phyloP scores from a whole-genome alignment of 2,888 invertebrate genomes.

The Synanthedon vespiformis region DNA sequence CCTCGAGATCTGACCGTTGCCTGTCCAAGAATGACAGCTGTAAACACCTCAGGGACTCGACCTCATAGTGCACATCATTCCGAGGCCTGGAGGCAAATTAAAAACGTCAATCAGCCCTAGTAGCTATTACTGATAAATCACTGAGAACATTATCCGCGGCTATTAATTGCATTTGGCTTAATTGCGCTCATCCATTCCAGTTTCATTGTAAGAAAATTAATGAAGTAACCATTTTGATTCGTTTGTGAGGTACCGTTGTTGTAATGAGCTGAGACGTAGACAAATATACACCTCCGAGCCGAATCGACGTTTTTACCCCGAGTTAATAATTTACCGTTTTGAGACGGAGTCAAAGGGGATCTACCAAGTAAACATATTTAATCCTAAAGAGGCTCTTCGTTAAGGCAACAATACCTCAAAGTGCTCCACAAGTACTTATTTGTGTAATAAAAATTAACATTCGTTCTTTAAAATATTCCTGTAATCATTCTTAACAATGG shows the following conservation, averaged over 20 bases:
- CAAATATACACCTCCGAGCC: not conserved
- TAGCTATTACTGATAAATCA: slow-evolving; percentile 58
- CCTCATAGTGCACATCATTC: slow-evolving; percentile 13
- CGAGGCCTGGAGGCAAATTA: slow-evolving; percentile 34
- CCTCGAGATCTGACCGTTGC: slow-evolving; percentile 23
- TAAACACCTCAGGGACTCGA: slow-evolving; percentile 20
- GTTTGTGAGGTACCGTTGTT: not conserved
- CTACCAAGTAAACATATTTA: not conserved
- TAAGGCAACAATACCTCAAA: slow-evolving; percentile 31
- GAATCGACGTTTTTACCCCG: not conserved
- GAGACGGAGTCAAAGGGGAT: not conserved
- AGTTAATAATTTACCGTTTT: not conserved
- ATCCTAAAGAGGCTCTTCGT: slow-evolving; percentile 20
- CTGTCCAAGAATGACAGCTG: slow-evolving; percentile 27
- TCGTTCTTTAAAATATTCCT: slow-evolving; percentile 55
- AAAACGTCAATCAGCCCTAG: slow-evolving; percentile 59
- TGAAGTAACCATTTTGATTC: slow-evolving; percentile 3
- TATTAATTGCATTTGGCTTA: slow-evolving; percentile 49
- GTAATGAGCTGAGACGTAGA: not conserved
- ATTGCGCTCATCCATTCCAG: slow-evolving; percentile 50
- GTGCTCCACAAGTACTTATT: slow-evolving; percentile 37
- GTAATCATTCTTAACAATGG: slow-evolving; percentile 62
- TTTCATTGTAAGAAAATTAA: slow-evolving; percentile 40
- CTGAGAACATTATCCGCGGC: slow-evolving; percentile 45
- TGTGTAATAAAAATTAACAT: slow-evolving; percentile 63